A percentile compares a stretch with the other conserved stretches of the same genome.
These are phyloP conservation scores for Stegodyphus mimosarum DNA, from an alignment of 1,140 invertebrate species.

Conservation along the genomic window DNA sequence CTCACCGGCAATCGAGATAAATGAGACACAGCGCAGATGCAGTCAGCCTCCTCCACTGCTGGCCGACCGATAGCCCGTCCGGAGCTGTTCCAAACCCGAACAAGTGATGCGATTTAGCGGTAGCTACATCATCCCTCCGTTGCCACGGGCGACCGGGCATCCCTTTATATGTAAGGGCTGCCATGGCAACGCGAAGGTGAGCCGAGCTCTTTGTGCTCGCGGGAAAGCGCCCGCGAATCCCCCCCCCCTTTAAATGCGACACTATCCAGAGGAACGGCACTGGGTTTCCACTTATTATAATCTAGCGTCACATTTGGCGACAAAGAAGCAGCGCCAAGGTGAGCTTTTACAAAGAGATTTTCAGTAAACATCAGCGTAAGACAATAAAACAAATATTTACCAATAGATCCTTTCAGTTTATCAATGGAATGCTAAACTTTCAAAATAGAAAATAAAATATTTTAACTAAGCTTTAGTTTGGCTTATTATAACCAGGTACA, in stretches of 20 bases:
- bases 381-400: too few species aligned
- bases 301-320: background rate
- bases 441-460: too few species aligned
- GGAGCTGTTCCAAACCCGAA: background rate
- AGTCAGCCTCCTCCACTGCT: background rate
- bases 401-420: too few species aligned
- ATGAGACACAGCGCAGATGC: background rate
- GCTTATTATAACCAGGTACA: too few species aligned
- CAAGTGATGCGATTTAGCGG: slow-evolving; percentile 49
- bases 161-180: slow-evolving; percentile 1
- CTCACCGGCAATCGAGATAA: slow-evolving; percentile 29
- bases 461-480: too few species aligned
- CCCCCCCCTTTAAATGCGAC: slow-evolving; percentile 1
- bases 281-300: background rate
- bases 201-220: background rate
- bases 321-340: too few species aligned
- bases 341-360: too few species aligned
- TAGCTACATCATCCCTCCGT: slow-evolving; percentile 31
- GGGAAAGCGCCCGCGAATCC: too few species aligned
- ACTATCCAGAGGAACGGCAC: slow-evolving; percentile 6
- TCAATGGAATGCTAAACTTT: too few species aligned
- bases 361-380: too few species aligned
- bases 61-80: background rate
- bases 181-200: slow-evolving; percentile 45
- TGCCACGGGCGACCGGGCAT: slow-evolving; percentile 17